A percentile compares a stretch with the other conserved stretches of the same genome.
phyloP scores from a whole-genome alignment of 2,113 vertebrate species.

The Hippocampus guttulatus region DNA sequence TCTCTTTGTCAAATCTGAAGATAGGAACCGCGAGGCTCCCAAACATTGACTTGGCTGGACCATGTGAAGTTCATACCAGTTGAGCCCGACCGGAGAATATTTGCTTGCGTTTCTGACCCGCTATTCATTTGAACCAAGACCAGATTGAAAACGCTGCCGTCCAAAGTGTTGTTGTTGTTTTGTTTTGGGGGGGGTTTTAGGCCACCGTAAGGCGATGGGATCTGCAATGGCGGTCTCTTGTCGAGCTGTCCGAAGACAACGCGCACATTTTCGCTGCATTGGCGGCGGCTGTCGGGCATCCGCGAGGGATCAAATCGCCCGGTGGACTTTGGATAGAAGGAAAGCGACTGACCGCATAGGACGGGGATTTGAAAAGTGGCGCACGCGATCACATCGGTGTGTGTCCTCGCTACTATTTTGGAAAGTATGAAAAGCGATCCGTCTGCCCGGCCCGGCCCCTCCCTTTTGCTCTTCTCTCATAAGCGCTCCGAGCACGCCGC shows the following conservation, averaged over 20 bases:
- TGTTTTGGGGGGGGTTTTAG: not conserved
- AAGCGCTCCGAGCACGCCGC: slow-evolving; percentile 32
- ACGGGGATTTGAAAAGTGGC: slow-evolving; percentile 27
- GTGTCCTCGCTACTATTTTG: slow-evolving; percentile 49
- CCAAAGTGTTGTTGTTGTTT: not conserved
- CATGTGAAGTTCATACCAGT: not conserved
- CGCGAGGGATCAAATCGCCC: slow-evolving; percentile 43
- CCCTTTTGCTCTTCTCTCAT: slow-evolving; percentile 1
- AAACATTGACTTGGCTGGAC: not conserved
- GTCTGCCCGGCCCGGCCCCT: slow-evolving; percentile 1
- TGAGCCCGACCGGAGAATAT: not conserved
- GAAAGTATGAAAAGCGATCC: slow-evolving; percentile 47
- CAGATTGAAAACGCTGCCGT: not conserved
- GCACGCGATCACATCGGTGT: slow-evolving; percentile 24
- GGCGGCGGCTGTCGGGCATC: not conserved
- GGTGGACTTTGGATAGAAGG: slow-evolving; percentile 38
- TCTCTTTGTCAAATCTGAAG: not conserved
- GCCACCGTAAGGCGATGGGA: not conserved
- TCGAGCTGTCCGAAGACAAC: not conserved
- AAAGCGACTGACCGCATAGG: slow-evolving; percentile 43
- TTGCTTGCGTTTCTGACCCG: not conserved
- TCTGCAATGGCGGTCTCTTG: not conserved
- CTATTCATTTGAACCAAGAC: slow-evolving; percentile 3
- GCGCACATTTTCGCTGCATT: not conserved
- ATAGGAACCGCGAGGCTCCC: not conserved